Evolutionary conservation across 2,797 vertebrate genomes (phyloP), one percentile per base, ranked within the genome.

Genomic region (Spinus olivaceus): DNA sequence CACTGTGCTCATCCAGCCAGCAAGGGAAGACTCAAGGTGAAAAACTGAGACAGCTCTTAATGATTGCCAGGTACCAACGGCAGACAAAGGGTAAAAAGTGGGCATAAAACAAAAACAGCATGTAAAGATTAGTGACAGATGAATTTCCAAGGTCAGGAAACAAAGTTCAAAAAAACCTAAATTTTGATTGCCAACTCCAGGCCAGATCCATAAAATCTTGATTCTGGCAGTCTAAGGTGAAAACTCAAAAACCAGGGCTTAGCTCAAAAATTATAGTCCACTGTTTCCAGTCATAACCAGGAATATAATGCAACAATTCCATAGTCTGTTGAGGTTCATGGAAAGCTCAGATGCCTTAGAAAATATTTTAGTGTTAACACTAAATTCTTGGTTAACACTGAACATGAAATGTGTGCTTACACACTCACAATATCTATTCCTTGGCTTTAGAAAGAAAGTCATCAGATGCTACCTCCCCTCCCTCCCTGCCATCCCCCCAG

Each of bases 1-100:
- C 1, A 4, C 82, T 92, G 72, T 51, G 66, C 73, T 91, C 41
- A 79, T 21, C 70, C 64, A 94, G 77, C 35, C 81, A 88, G 88
- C 66, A 65, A 78, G 60, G 54, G 54, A 91, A 86, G 82, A 32
- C 51, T 90, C 80, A 73, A 90, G 73, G 60, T 90, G 53, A 91
- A 94, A 91, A 90, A 32, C 32, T 12, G 44, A 94, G 87, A 86
- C 27, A 83, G 51, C n/a, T 86, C 87, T 88, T 87, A 93, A 66
- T 2, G 1, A 77, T 44, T 81, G 59, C 59, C 77, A 86, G 80
- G 56, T 46, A 53, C 56, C 27, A 39, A 60, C 1, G 4, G 57
- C 25, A 86, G 56, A 76, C 14, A 65, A 67, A 70, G 63, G 79
- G 32, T 70, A 35, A 67, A 86, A 95, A 76, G 30, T 21, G 60